Base-by-base conservation (phyloP, 2,888 invertebrate species). In the Acronicta aceris region DNA sequence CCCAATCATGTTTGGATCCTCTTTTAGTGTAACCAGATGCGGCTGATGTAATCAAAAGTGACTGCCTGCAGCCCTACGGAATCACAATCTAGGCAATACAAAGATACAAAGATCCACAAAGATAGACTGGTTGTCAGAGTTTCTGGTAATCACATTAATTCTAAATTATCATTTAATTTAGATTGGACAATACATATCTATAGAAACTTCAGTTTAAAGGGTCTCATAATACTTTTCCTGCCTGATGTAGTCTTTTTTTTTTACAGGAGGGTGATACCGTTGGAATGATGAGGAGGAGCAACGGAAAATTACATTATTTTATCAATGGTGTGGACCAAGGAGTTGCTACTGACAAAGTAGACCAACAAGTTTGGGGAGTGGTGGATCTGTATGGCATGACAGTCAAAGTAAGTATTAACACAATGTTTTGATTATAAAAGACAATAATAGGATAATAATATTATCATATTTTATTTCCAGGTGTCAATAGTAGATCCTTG, bases 381-480 rank as follows among this genome's bases (percentile, higher is more conserved):
- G 97, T 99, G 40, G 99, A 99, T 93, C 95, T 99, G 2, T 99
- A 99, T 83, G 99, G 98, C 27, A 98, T 98, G 98, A 98, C 98
- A 21, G 98, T 98, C 17, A 93, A 92, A 85, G 94, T 92, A 69
- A 71, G 79, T 71, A 43, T 10, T 15, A 33, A 15, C 13, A 13
- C 13, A 38, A 3, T 33, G 15, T 12, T 42, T 5, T 27, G 5
- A 7, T 7, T 6, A 4, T 4, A 4, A 25, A 25, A 5, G 5
- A 33, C 12, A 33, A 33, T 33, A 33, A 33, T 4, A 0, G 33
- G 12, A 2, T 33, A 33, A 12, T 38, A 36, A 7, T 36, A 33
- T n/a, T n/a, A n/a, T 33, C 17, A 33, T 48, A 25, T 25, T 33
- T 38, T 49, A 25, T 8, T 63, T 49, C 52, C 9, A 96, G 96